phyloP scores from a whole-genome alignment of 2,113 vertebrate species.

The Siniperca knerii region DNA sequence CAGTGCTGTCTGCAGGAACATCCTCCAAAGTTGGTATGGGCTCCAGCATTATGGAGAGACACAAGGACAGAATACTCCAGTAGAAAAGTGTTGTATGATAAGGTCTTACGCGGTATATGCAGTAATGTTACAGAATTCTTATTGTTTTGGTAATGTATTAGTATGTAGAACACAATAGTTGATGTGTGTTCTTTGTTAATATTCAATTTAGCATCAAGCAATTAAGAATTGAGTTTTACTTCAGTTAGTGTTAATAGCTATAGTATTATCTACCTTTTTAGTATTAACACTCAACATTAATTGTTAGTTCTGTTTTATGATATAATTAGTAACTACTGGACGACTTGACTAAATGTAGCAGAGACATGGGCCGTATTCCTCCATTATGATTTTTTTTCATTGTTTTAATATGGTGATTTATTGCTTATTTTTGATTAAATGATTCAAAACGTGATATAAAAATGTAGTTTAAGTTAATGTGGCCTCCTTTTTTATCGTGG shows the following conservation, averaged over 20 bases:
- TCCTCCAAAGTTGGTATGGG: constrained; percentile 40
- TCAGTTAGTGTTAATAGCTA: background rate
- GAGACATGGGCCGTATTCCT: background rate
- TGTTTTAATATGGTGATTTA: background rate
- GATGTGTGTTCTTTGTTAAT: background rate
- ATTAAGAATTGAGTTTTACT: background rate
- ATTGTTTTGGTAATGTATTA: background rate
- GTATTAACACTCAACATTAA: background rate
- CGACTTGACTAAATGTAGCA: background rate
- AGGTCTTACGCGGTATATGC: background rate
- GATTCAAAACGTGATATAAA: background rate
- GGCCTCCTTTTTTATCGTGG: background rate
- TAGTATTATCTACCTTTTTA: background rate
- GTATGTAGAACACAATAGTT: background rate
- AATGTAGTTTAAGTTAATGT: background rate
- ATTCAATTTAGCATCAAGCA: background rate
- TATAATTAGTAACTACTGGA: background rate
- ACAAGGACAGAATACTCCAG: constrained; percentile 23
- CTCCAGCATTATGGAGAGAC: constrained; percentile 20
- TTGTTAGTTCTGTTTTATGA: background rate
- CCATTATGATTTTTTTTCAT: background rate
- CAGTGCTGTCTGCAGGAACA: constrained; percentile 50
- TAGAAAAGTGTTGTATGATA: background rate
- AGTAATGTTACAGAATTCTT: background rate
- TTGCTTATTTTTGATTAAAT: background rate